Percentiles rank a stretch among this genome's conserved stretches.
Evolutionary conservation across 2,113 vertebrate genomes (phyloP).

Genomic region (Antechinus stuartii): DNA sequence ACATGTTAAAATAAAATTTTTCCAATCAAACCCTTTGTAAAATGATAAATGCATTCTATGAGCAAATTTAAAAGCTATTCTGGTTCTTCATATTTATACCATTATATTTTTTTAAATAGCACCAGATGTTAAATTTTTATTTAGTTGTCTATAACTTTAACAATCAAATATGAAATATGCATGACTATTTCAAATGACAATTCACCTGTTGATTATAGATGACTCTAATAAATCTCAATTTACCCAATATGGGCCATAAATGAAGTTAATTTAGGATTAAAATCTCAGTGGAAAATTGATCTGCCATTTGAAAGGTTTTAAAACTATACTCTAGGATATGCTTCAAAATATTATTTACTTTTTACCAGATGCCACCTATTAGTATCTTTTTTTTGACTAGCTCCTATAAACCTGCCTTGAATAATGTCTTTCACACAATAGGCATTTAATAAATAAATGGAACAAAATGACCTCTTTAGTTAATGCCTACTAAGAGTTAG

Average conservation of each 20-base stretch:
- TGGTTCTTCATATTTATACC: not conserved
- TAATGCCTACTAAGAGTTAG: too few species aligned
- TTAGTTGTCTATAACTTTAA: conserved; percentile 31
- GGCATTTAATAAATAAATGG: too few species aligned
- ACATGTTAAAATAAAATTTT: conserved; percentile 14
- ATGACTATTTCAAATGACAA: conserved; percentile 22
- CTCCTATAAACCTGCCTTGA: not conserved
- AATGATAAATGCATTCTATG: conserved; percentile 12
- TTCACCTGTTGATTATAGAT: conserved; percentile 4
- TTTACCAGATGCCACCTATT: not conserved
- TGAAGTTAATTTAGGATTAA: conserved; percentile 40
- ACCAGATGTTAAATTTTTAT: conserved; percentile 26
- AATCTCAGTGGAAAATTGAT: conserved; percentile 19
- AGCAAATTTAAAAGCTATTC: not conserved
- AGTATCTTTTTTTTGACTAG: not conserved
- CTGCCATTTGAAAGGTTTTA: not conserved
- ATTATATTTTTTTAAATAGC: not conserved
- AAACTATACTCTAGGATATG: not conserved
- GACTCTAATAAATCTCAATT: not conserved
- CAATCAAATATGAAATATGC: not conserved
- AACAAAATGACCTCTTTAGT: too few species aligned
- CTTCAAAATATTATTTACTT: not conserved
- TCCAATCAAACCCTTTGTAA: conserved; percentile 8
- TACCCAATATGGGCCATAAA: not conserved
- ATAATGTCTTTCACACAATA: not conserved